These are phyloP conservation scores for Mesoclemmys tuberculata DNA, from an alignment of 2,113 vertebrate species.

Conservation along the genomic window DNA sequence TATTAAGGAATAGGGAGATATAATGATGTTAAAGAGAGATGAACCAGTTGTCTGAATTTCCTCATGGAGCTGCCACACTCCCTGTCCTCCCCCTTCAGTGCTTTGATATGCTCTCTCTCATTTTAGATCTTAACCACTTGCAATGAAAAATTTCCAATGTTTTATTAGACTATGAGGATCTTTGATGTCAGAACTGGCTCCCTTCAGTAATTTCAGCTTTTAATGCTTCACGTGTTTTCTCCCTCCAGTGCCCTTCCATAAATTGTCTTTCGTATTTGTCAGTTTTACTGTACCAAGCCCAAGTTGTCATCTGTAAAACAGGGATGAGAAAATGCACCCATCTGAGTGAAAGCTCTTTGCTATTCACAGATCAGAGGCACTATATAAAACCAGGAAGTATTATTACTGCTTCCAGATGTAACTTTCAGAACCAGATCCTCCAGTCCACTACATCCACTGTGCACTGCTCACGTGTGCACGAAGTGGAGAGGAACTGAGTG, in stretches of 20 bases:
- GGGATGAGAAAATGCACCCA: not conserved
- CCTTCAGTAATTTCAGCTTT: not conserved
- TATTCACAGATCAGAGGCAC: not conserved
- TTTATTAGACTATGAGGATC: not conserved
- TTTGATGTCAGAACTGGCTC: not conserved
- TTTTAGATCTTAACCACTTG: not conserved
- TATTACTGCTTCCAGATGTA: not conserved
- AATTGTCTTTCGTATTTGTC: not conserved
- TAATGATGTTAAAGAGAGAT: not conserved
- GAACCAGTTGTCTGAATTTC: not conserved
- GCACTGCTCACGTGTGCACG: not conserved
- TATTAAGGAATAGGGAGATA: constrained; percentile 36
- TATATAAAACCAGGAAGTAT: not conserved
- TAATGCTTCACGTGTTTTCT: not conserved
- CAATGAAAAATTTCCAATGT: not conserved
- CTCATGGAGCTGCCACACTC: not conserved
- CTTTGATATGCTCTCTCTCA: not conserved
- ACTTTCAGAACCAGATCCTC: not conserved
- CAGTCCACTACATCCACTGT: not conserved
- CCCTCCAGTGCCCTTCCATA: not conserved
- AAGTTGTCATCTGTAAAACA: not conserved
- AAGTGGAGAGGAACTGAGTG: not conserved
- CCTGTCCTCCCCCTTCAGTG: not conserved
- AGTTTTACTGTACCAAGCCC: not conserved
- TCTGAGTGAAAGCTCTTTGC: not conserved